A percentile compares a stretch with the other conserved stretches of the same genome.
Evolutionary conservation across 2,888 invertebrate species (phyloP).

Genomic region (Apamea crenata): DNA sequence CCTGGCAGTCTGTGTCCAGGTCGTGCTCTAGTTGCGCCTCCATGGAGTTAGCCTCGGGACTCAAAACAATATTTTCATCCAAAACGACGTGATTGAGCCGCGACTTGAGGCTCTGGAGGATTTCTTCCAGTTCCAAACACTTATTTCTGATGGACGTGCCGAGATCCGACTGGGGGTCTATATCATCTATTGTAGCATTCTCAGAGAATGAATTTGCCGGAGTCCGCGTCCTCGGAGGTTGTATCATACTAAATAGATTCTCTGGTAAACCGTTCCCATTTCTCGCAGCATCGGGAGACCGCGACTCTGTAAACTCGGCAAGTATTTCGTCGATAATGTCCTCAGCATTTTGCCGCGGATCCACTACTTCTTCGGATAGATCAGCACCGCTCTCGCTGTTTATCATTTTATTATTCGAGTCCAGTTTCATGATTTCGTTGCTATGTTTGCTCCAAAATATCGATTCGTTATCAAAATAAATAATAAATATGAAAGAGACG

Average conservation of each 20-base stretch:
- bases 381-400: conserved; percentile 85
- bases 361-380: conserved; percentile 85
- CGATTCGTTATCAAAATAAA: conserved; percentile 83
- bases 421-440: conserved; percentile 84
- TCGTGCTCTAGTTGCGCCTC: conserved; percentile 89
- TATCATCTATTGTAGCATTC: conserved; percentile 85
- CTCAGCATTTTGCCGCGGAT: conserved; percentile 87
- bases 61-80: conserved; percentile 88
- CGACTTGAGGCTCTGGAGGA: conserved; percentile 87
- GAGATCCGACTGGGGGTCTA: conserved; percentile 87
- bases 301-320: conserved; percentile 86
- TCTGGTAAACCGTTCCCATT: conserved; percentile 84
- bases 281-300: conserved; percentile 79
- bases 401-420: conserved; percentile 88
- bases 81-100: conserved; percentile 88
- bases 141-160: conserved; percentile 88
- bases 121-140: conserved; percentile 88
- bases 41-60: conserved; percentile 87
- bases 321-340: conserved; percentile 88
- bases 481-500: conserved; percentile 75
- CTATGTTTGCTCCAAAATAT: conserved; percentile 70
- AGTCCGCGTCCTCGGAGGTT: conserved; percentile 86
- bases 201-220: conserved; percentile 88
- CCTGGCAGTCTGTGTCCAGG: conserved; percentile 88
- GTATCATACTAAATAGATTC: conserved; percentile 84